Base-by-base conservation (phyloP, 2,113 vertebrate species). In the Lutjanus erythropterus region DNA sequence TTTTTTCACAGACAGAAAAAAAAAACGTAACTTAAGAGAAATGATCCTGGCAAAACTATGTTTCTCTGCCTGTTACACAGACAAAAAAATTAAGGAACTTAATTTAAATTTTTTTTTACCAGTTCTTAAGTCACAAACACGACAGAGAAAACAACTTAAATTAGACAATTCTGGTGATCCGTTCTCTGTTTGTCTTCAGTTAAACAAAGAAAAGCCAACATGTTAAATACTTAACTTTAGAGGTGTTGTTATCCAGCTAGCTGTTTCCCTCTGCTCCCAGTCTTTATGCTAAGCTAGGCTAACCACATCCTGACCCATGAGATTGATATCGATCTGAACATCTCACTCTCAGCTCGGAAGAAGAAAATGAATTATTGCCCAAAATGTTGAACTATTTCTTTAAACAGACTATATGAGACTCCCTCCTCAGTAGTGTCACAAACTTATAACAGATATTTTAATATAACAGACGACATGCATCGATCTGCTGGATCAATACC, bases 261-360 rank as follows among this genome's bases (percentile, higher is more conserved):
- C 58, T 37, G 19, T 39, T 37, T 60, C 21, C 58, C 31, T 9
- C 18, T n/a, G 19, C 56, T 29, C 21, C n/a, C 47, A 50, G 21
- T 23, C 46, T 49, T 23, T 21, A 59, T 59, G 56, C 56, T 59
- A 37, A 21, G 19, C 56, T 59, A 37, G 56, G 56, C 31, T 59
- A 25, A 61, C 35, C 23, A 65, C 18, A 2, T 18, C 39, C 23
- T 16, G 37, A 61, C 12, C 25, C n/a, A 21, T n/a, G 37, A 70
- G 25, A 42, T 21, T 21, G n/a, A 23, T 23, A 35, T 41, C 39
- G 19, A 47, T 64, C 18, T 47, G 27, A 49, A 47, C 16, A 3
- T 41, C 19, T 55, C 14, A 14, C 35, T 21, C 10, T 47, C 5
- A 35, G 9, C n/a, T n/a, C n/a, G 29, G 65, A 18, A 5, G 50